Evolutionary conservation across 2,888 invertebrate species (phyloP).

Genomic region (Dasypogon diadema): DNA sequence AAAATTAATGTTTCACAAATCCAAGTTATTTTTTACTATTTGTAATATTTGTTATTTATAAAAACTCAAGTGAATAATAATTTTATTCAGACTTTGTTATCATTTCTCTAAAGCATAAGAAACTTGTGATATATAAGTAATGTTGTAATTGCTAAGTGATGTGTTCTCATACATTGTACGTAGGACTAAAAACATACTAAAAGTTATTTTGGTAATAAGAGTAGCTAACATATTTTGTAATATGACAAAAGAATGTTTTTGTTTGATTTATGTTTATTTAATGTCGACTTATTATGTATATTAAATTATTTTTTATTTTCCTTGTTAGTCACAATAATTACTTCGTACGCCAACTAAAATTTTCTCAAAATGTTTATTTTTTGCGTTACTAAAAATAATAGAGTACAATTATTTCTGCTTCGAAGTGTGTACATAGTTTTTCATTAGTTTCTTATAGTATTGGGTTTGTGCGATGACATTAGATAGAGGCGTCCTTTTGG

Average conservation of each 20-base stretch:
- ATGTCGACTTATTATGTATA: slow-evolving; percentile 2
- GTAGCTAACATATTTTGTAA: slow-evolving; percentile 24
- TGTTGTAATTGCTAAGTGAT: slow-evolving; percentile 22
- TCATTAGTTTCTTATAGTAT: no score
- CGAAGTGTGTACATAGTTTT: no score
- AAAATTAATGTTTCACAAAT: slow-evolving; percentile 10
- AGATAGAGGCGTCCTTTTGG: no score
- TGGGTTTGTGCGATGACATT: no score
- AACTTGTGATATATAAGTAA: slow-evolving; percentile 45
- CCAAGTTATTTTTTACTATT: slow-evolving; percentile 16
- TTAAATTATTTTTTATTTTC: slow-evolving; percentile 20
- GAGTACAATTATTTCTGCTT: no score
- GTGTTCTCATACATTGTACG: slow-evolving; percentile 18
- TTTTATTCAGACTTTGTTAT: slow-evolving; percentile 29
- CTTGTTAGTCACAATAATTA: neutral
- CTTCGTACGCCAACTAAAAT: no score
- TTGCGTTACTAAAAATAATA: no score
- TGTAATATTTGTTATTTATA: slow-evolving; percentile 38
- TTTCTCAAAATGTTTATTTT: no score
- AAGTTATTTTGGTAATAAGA: slow-evolving; percentile 15
- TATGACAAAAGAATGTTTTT: neutral
- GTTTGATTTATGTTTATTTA: slow-evolving; percentile 16
- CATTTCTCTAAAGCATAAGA: slow-evolving; percentile 22
- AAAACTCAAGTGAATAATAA: slow-evolving; percentile 8
- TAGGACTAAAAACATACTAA: slow-evolving; percentile 7